Conservation (phyloP, 2,113 vertebrate species). For the Donacobius atricapilla region DNA sequence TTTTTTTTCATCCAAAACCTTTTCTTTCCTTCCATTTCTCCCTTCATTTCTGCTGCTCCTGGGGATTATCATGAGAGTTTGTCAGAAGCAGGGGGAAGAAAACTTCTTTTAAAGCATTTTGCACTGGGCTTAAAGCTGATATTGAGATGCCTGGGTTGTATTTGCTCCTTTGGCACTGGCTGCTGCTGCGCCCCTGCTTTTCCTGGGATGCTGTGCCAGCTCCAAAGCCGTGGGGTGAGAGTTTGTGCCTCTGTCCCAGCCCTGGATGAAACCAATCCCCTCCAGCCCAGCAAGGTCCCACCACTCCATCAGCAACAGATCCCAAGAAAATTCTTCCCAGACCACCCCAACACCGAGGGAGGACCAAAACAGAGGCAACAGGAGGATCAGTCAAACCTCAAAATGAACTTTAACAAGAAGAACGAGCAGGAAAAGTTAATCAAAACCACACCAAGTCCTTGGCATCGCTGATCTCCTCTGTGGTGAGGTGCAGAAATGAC, state of each 20-base stretch:
- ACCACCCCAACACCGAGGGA: neutral
- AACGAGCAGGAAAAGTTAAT: neutral
- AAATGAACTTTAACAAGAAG: neutral
- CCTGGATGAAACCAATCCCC: rapidly evolving
- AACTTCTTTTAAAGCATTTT: neutral
- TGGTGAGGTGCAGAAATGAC: neutral
- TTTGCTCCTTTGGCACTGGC: neutral
- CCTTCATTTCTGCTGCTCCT: neutral
- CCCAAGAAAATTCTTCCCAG: neutral
- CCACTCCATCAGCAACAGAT: neutral
- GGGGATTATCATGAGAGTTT: neutral
- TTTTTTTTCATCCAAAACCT: neutral
- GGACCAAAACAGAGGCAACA: neutral
- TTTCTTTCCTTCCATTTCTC: neutral
- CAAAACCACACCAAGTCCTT: neutral
- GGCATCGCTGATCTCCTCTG: neutral
- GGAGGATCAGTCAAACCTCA: neutral
- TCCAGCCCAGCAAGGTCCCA: neutral
- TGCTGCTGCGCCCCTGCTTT: neutral
- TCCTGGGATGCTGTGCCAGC: neutral
- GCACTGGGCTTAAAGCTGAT: neutral
- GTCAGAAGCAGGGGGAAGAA: neutral
- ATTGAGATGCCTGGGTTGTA: neutral
- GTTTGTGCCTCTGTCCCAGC: neutral
- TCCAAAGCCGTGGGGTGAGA: rapidly evolving